These are phyloP conservation scores for Synanthedon vespiformis DNA, from an alignment of 2,888 invertebrate species.

Conservation along the genomic window DNA sequence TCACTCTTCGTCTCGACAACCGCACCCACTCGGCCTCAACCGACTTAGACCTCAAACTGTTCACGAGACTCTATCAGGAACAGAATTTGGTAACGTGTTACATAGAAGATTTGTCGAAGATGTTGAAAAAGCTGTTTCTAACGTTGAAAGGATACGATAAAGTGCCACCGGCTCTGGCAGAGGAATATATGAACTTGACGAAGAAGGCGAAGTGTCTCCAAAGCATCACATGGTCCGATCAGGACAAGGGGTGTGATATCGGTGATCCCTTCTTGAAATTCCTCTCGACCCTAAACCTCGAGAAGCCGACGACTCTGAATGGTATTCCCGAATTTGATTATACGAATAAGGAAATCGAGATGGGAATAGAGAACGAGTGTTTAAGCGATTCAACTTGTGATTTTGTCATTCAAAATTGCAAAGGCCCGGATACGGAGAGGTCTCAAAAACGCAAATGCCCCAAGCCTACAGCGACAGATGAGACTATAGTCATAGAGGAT, in stretches of 20 bases:
- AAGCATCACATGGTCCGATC: conserved; percentile 73
- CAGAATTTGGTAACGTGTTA: conserved; percentile 62
- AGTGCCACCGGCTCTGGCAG: conserved; percentile 65
- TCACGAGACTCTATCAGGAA: conserved; percentile 57
- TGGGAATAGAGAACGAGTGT: conserved; percentile 33
- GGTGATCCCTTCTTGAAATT: conserved; percentile 39
- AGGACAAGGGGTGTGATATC: conserved; percentile 23
- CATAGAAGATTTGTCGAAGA: conserved; percentile 59
- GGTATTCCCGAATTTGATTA: conserved; percentile 11
- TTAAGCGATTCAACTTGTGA: too few species aligned
- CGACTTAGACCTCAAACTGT: conserved; percentile 35
- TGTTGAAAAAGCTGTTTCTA: conserved; percentile 70
- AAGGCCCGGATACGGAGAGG: conserved; percentile 38
- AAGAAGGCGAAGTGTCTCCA: conserved; percentile 71
- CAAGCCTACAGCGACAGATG: conserved; percentile 43
- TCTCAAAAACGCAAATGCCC: conserved; percentile 51
- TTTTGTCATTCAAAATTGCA: conserved; percentile 5
- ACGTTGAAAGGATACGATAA: conserved; percentile 72
- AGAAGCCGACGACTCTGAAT: conserved; percentile 30
- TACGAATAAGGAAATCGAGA: conserved; percentile 29
- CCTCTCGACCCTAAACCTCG: conserved; percentile 37
- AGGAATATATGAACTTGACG: conserved; percentile 71
- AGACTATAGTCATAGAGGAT: conserved; percentile 56
- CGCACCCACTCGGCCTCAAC: conserved; percentile 51
- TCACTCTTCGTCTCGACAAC: conserved; percentile 38